A percentile compares a stretch with the other conserved stretches of the same genome.
Evolutionary conservation across 2,888 invertebrate genomes (phyloP).

Genomic region (Ferdinandea cuprea): DNA sequence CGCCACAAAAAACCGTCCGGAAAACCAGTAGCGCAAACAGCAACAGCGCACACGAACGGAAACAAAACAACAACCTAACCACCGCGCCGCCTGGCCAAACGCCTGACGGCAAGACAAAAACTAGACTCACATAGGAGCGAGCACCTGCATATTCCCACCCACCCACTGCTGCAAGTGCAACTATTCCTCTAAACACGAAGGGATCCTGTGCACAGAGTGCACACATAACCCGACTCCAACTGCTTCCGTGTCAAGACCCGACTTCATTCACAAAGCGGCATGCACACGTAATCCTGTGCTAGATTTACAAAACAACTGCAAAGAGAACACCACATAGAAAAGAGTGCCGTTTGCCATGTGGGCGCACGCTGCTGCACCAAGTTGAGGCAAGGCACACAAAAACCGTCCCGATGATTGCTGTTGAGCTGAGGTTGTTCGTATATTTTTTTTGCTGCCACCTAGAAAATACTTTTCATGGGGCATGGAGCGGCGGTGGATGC

Average conservation of each 20-base stretch:
- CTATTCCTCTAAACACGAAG: conserved; percentile 65
- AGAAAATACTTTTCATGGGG: conserved; percentile 50
- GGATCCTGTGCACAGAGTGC: conserved; percentile 33
- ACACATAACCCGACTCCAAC: neutral
- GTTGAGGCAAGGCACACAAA: conserved; percentile 46
- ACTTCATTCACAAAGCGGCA: conserved; percentile 59
- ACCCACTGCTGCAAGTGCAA: conserved; percentile 33
- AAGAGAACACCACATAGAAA: conserved; percentile 66
- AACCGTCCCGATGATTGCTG: conserved; percentile 43
- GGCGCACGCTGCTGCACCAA: conserved; percentile 44
- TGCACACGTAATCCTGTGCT: conserved; percentile 63
- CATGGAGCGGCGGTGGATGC: conserved; percentile 37
- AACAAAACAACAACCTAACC: conserved; percentile 51
- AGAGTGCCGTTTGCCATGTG: conserved; percentile 53
- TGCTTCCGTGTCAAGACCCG: conserved; percentile 14
- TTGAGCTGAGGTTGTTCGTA: conserved; percentile 41
- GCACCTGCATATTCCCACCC: conserved; percentile 22
- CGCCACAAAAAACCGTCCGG: conserved; percentile 42
- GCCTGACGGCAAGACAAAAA: conserved; percentile 50
- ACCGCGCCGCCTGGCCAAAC: conserved; percentile 14
- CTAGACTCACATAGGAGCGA: conserved; percentile 34
- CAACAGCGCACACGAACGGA: conserved; percentile 63
- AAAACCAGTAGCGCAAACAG: conserved; percentile 46
- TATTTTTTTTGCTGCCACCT: conserved; percentile 50
- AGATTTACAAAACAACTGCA: conserved; percentile 67